These are phyloP conservation scores for Smithornis capensis DNA, from an alignment of 2,113 vertebrate species.

Conservation along the genomic window DNA sequence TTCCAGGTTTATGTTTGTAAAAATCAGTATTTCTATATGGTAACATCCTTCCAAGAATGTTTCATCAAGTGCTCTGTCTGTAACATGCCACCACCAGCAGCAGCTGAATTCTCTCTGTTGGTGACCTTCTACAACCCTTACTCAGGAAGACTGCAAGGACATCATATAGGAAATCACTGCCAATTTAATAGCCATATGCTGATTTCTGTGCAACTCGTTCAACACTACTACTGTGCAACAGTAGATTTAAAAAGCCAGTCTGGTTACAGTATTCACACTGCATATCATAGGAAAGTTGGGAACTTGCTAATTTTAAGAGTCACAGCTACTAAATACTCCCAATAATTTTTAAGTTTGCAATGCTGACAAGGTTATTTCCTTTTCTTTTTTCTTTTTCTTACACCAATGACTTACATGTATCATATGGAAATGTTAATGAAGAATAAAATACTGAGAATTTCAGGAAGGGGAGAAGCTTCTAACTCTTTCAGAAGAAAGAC, in stretches of 20 bases:
- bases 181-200: not conserved
- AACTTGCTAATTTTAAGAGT: not conserved
- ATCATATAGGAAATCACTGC: not conserved
- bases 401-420: not conserved
- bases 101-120: not conserved
- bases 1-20: not conserved
- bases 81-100: not conserved
- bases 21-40: not conserved
- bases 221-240: not conserved
- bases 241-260: not conserved
- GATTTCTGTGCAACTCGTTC: not conserved
- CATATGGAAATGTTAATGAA: not conserved
- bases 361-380: not conserved
- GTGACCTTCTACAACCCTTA: not conserved
- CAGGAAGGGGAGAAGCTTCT: not conserved
- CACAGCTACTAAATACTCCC: not conserved
- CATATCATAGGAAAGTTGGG: not conserved
- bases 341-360: not conserved
- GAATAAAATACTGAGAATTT: not conserved
- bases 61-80: not conserved
- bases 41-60: not conserved
- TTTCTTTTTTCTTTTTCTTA: not conserved
- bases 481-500: not conserved
- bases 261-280: not conserved
- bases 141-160: not conserved